phyloP scores from a whole-genome alignment of 2,113 vertebrate species.

The Solea senegalensis region DNA sequence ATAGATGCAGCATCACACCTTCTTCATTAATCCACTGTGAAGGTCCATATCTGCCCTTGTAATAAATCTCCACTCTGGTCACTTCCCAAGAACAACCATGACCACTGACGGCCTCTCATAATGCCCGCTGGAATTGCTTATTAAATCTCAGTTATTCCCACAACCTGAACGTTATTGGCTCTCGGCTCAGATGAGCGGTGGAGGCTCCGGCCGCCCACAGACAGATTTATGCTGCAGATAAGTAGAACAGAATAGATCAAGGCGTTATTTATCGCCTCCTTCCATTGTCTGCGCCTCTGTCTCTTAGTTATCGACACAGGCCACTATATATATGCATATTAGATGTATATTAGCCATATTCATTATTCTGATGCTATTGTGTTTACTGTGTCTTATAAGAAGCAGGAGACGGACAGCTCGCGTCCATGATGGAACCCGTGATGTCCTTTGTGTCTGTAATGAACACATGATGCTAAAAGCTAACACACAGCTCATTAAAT shows the following conservation, averaged over 20 bases:
- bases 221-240: slow-evolving; percentile 49
- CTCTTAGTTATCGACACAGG: slow-evolving; percentile 51
- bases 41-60: slow-evolving; percentile 5
- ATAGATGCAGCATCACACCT: slow-evolving; percentile 26
- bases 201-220: slow-evolving; percentile 13
- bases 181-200: slow-evolving; percentile 37
- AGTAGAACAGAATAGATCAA: slow-evolving; percentile 41
- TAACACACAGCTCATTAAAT: slow-evolving; percentile 68
- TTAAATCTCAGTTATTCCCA: slow-evolving; percentile 60
- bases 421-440: slow-evolving; percentile 21
- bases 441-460: slow-evolving; percentile 60
- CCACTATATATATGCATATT: slow-evolving; percentile 66
- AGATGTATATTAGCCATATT: slow-evolving; percentile 60
- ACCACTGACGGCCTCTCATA: slow-evolving; percentile 38
- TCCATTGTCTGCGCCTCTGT: slow-evolving; percentile 28
- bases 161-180: slow-evolving; percentile 60
- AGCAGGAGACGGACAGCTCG: slow-evolving; percentile 43
- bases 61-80: slow-evolving; percentile 46
- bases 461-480: slow-evolving; percentile 60
- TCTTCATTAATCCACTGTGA: slow-evolving; percentile 23
- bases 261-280: slow-evolving; percentile 45
- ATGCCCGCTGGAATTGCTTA: slow-evolving; percentile 43
- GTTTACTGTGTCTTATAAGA: slow-evolving; percentile 58
- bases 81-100: slow-evolving; percentile 44
- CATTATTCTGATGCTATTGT: slow-evolving; percentile 60